These are phyloP conservation scores for Okapia johnstoni DNA, from an alignment of 2,113 vertebrate species.

Conservation along the genomic window DNA sequence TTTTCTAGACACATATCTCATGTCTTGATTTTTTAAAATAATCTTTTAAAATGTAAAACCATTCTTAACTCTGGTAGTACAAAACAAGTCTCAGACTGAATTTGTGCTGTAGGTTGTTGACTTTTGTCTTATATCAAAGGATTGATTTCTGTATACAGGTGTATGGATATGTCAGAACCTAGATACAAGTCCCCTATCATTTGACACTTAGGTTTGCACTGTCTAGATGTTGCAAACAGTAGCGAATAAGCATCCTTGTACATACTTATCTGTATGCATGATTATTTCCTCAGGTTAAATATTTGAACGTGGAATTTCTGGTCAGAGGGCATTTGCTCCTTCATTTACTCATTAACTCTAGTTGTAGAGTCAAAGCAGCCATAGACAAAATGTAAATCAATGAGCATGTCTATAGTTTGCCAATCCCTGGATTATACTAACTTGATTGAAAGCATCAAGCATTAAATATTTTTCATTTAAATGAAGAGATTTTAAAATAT, in stretches of 20 bases:
- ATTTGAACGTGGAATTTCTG: neutral
- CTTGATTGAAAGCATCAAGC: neutral
- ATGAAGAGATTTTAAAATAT: neutral
- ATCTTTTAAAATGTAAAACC: neutral
- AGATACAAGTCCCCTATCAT: neutral
- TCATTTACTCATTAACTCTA: neutral
- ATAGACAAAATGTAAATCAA: neutral
- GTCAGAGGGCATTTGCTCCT: neutral
- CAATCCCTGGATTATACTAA: neutral
- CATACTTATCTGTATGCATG: neutral
- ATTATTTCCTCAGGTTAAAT: neutral
- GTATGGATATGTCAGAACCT: neutral
- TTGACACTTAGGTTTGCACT: neutral
- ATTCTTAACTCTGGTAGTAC: neutral
- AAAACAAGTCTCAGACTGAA: neutral
- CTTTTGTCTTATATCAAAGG: neutral
- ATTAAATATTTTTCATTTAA: slow-evolving; percentile 34
- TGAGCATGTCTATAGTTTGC: neutral
- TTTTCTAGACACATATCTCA: neutral
- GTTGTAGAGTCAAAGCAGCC: neutral
- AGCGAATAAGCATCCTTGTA: neutral
- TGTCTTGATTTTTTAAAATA: neutral
- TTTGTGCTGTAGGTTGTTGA: neutral
- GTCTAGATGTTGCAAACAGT: neutral
- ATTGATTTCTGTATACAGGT: neutral